Base-by-base conservation (phyloP, 64 coral and sea anemone genomes). In the Porites lutea region DNA sequence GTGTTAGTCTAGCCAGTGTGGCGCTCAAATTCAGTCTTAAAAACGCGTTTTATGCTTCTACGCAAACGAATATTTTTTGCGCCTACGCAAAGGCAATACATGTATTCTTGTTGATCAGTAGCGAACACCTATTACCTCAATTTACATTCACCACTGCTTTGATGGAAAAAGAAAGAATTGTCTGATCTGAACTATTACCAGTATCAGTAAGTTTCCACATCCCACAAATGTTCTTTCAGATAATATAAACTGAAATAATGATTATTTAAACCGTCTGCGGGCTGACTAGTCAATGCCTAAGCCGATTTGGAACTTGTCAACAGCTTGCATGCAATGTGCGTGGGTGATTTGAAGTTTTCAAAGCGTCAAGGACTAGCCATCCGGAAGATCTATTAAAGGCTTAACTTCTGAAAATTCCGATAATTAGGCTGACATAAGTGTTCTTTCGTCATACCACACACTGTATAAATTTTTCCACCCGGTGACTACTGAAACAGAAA, bases 251-350 rank as follows among this genome's bases (percentile, higher is more conserved):
- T 73, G 43, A 73, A 47, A 45, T 73, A 49, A 73, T 37, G 37
- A 73, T 44, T 13, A 73, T 73, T 73, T 47, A 73, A 73, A 37
- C 71, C 27, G 71, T 13, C 27, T 73, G 2, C 8, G 9, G 66
- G n/a, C 9, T 5, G 37, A 11, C 71, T 11, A 13, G 37, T 73
- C 23, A 73, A 73, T 13, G 43, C 7, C 71, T 73, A 47, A 73
- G 71, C 71, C 71, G 13, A 73, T 73, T 73, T 73, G 23, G 8
- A 73, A 73, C 71, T 73, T 73, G 44, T 73, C 71, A 44, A 73
- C 71, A 73, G 71, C 13, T 73, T 73, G 71, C 71, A 47, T 46
- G 71, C 20, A 70, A 8, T 13, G 10, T 20, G 54, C 54, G 54
- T 12, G 12, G 54, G 54, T 57, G 54, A 7, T 12, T 9, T 12